Conservation (phyloP, 2,113 vertebrate genomes). For the Origma solitaria region DNA sequence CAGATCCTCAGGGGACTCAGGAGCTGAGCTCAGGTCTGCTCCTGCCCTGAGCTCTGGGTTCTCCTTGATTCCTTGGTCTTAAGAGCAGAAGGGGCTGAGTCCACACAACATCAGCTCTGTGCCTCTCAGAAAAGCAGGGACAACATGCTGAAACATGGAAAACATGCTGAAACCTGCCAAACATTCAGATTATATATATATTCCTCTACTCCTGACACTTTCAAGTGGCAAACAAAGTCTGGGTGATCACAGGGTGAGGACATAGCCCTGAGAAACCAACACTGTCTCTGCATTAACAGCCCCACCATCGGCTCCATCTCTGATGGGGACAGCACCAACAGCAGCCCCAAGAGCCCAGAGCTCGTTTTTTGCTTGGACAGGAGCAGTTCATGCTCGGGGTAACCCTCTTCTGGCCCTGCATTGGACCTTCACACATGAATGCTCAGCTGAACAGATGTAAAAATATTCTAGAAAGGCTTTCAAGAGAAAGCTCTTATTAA, state of each 20-base stretch:
- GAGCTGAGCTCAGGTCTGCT: neutral
- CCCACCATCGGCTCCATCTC: neutral
- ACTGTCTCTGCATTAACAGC: neutral
- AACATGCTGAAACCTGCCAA: too few relatives aligned
- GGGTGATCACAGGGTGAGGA: neutral
- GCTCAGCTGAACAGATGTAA: slow-evolving; percentile 13
- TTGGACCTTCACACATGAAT: neutral
- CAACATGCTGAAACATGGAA: too few relatives aligned
- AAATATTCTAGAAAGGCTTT: slow-evolving; percentile 31
- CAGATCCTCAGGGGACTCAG: neutral
- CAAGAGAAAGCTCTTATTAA: slow-evolving; percentile 49
- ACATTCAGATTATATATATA: neutral
- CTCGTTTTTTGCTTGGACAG: rapidly evolving
- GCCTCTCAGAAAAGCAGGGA: neutral
- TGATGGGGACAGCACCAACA: neutral
- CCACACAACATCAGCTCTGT: neutral
- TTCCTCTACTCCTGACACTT: neutral
- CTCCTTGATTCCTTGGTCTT: neutral
- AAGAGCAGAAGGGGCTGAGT: neutral
- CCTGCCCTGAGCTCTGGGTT: neutral
- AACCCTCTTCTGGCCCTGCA: neutral
- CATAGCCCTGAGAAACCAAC: neutral
- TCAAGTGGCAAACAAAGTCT: neutral
- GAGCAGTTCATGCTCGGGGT: neutral
- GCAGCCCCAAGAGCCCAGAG: neutral